These are phyloP conservation scores for Bufo bufo DNA, from an alignment of 2,113 vertebrate species.

Conservation along the genomic window DNA sequence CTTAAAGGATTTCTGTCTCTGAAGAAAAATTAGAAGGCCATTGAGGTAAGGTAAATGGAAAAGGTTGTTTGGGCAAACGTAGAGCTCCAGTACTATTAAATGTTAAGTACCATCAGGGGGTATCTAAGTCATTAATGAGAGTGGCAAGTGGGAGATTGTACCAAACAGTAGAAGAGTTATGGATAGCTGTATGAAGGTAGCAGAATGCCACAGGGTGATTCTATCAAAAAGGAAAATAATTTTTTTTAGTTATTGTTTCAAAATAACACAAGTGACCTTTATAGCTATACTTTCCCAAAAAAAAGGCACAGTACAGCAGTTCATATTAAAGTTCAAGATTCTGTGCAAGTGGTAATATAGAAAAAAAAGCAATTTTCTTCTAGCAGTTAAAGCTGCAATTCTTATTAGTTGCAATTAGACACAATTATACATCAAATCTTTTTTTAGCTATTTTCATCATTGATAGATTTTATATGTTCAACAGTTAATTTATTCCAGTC, in stretches of 20 bases:
- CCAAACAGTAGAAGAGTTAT: conserved; percentile 79
- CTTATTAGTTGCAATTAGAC: background rate
- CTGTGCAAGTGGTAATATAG: conserved; percentile 16
- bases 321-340: conserved; percentile 41
- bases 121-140: conserved; percentile 87
- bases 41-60: conserved; percentile 94
- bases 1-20: conserved; percentile 99
- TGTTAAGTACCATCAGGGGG: conserved; percentile 86
- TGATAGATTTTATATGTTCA: background rate
- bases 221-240: conserved; percentile 71
- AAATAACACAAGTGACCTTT: conserved; percentile 61
- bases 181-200: conserved; percentile 70
- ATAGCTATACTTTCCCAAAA: conserved; percentile 49
- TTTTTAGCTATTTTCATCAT: background rate
- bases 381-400: background rate
- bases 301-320: conserved; percentile 18
- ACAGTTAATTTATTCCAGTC: background rate
- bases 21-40: conserved; percentile 96
- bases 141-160: conserved; percentile 80
- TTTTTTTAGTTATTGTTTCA: conserved; percentile 66
- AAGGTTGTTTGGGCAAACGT: conserved; percentile 90
- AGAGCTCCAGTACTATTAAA: conserved; percentile 86
- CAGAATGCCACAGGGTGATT: conserved; percentile 74
- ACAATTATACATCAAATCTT: background rate
- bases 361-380: background rate